These are phyloP conservation scores for Amblyornis subalaris DNA, from an alignment of 2,113 vertebrate genomes.

Conservation along the genomic window DNA sequence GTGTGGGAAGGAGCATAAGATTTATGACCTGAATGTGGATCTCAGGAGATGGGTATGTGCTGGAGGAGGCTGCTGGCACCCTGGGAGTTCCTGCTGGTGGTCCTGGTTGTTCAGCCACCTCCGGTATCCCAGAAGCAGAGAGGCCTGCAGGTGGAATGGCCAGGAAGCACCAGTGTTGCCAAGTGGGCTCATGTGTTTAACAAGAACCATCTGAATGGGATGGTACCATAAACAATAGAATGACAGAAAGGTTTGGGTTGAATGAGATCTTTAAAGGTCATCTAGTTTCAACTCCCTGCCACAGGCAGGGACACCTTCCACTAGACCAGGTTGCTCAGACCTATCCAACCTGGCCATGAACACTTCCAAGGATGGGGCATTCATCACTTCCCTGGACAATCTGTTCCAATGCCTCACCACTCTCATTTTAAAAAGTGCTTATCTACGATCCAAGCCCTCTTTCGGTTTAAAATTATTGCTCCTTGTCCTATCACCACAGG, in stretches of 20 bases:
- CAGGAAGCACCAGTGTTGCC: fast-evolving
- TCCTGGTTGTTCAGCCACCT: background rate
- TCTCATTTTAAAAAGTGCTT: background rate
- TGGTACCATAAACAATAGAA: fast-evolving
- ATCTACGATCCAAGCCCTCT: background rate
- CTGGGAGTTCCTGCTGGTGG: background rate
- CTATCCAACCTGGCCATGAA: background rate
- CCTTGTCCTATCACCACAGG: background rate
- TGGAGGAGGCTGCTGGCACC: background rate
- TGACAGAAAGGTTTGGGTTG: background rate
- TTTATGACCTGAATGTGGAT: background rate
- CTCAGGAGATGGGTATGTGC: background rate
- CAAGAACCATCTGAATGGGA: background rate
- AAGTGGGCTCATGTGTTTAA: background rate
- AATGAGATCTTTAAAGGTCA: background rate
- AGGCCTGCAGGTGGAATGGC: background rate
- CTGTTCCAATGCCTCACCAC: background rate
- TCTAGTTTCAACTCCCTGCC: background rate
- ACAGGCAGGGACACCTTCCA: background rate
- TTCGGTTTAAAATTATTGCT: background rate
- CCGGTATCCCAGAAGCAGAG: background rate
- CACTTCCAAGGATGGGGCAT: background rate
- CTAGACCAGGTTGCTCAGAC: background rate
- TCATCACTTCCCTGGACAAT: background rate
- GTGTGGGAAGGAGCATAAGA: background rate